Conservation (phyloP, 35 echinoderm and acorn worm genomes). For the Acanthaster planci region DNA sequence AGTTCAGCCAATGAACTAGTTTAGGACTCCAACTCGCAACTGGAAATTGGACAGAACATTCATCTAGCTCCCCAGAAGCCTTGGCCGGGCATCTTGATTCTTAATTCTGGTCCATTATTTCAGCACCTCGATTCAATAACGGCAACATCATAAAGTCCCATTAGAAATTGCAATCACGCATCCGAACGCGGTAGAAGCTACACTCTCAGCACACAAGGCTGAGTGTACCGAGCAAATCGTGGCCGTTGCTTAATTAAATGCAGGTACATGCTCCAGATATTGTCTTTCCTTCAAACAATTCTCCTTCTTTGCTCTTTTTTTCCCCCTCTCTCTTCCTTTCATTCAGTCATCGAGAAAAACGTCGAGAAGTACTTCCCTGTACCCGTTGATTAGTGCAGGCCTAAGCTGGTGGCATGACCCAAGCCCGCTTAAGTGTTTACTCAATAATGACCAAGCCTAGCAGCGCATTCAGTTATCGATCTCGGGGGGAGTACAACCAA, state of each 20-base stretch:
- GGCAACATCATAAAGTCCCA: conserved; percentile 24
- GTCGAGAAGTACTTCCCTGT: too few species aligned
- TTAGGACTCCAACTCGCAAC: too few species aligned
- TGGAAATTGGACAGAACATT: too few species aligned
- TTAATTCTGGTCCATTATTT: conserved; percentile 30
- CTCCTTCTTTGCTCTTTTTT: background rate
- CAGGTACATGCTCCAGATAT: conserved; percentile 9
- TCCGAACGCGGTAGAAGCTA: background rate
- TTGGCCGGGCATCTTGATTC: background rate
- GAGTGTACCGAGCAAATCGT: conserved; percentile 7
- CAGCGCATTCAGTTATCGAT: too few species aligned
- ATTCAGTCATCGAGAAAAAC: too few species aligned
- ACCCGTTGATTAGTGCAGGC: too few species aligned
- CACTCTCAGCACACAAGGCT: background rate
- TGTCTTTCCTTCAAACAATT: background rate
- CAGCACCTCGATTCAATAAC: background rate
- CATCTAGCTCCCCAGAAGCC: too few species aligned
- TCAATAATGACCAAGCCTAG: too few species aligned
- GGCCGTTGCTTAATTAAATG: conserved; percentile 28
- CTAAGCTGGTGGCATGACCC: too few species aligned
- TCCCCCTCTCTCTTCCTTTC: background rate
- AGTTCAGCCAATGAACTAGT: too few species aligned
- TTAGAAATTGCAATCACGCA: conserved; percentile 23
- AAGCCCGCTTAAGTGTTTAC: too few species aligned
- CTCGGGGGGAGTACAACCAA: too few species aligned